Conservation (phyloP, 2,888 invertebrate genomes). For the Philereme vetulata region DNA sequence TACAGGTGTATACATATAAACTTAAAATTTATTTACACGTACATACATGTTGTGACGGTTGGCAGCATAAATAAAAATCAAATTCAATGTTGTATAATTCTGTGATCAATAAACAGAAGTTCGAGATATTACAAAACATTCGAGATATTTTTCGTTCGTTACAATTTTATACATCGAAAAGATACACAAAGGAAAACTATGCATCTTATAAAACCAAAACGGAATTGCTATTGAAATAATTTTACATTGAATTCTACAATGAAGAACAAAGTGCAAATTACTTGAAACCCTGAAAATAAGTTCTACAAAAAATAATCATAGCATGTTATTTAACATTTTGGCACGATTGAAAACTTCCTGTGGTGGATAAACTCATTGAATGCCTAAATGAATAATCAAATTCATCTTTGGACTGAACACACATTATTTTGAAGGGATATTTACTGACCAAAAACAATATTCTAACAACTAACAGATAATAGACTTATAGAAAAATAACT, state of each 20-base stretch:
- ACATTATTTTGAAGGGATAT: conserved; percentile 46
- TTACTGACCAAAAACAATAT: conserved; percentile 68
- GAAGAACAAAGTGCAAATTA: conserved; percentile 32
- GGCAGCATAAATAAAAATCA: conserved; percentile 62
- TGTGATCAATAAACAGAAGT: conserved; percentile 41
- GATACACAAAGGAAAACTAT: conserved; percentile 14
- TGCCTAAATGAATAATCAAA: conserved; percentile 48
- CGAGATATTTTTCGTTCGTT: conserved; percentile 41
- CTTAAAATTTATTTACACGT: conserved; percentile 82
- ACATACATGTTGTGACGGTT: conserved; percentile 80
- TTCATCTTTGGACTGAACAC: conserved; percentile 62
- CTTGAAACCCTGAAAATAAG: conserved; percentile 35
- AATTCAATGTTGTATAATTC: conserved; percentile 38
- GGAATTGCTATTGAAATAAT: conserved; percentile 8
- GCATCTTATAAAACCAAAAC: conserved; percentile 3
- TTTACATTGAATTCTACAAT: not conserved
- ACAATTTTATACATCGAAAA: conserved; percentile 32
- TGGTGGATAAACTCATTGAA: conserved; percentile 36
- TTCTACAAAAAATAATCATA: conserved; percentile 37
- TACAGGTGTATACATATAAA: conserved; percentile 82
- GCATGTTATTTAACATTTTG: conserved; percentile 60
- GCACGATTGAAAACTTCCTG: conserved; percentile 60
- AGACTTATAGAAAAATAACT: conserved; percentile 51
- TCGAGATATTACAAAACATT: conserved; percentile 44
- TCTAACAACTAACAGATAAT: conserved; percentile 58